These are phyloP conservation scores for Drosophila nannoptera DNA, from an alignment of 1,140 invertebrate genomes.

Conservation along the genomic window DNA sequence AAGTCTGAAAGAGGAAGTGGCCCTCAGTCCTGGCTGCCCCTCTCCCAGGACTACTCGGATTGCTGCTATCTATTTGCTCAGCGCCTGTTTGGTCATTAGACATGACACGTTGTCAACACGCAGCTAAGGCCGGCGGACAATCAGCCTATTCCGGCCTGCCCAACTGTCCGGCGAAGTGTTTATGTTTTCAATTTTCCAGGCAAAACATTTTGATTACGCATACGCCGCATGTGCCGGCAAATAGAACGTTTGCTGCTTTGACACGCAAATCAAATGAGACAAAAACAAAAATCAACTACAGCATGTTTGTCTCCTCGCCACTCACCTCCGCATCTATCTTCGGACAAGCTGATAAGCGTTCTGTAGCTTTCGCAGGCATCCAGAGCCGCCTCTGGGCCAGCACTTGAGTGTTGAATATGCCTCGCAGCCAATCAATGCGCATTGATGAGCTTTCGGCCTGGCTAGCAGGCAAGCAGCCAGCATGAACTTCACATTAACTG, in stretches of 20 bases:
- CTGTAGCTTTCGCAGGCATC: constrained; percentile 41
- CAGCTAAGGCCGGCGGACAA: constrained; percentile 1
- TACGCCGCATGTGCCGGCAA: constrained; percentile 51
- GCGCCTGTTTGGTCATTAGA: constrained; percentile 64
- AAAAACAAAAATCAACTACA: constrained; percentile 58
- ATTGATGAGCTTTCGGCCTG: neutral
- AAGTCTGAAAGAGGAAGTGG: too few species aligned
- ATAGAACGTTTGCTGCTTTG: constrained; percentile 49
- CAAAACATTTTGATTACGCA: constrained; percentile 74
- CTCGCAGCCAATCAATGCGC: neutral
- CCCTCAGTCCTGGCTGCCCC: too few species aligned
- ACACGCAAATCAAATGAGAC: constrained; percentile 56
- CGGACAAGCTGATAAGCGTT: constrained; percentile 48
- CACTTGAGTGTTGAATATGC: neutral
- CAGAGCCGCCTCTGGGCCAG: neutral
- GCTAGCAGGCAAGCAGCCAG: neutral
- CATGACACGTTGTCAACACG: constrained; percentile 54
- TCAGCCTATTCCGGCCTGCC: neutral
- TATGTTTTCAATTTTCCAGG: constrained; percentile 64
- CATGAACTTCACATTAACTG: neutral
- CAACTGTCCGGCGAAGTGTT: constrained; percentile 37
- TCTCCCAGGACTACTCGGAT: constrained; percentile 6
- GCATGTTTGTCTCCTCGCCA: neutral
- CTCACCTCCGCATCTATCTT: neutral
- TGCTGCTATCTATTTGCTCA: constrained; percentile 43